Conservation (phyloP, 2,113 vertebrate species). For the Solea senegalensis region DNA sequence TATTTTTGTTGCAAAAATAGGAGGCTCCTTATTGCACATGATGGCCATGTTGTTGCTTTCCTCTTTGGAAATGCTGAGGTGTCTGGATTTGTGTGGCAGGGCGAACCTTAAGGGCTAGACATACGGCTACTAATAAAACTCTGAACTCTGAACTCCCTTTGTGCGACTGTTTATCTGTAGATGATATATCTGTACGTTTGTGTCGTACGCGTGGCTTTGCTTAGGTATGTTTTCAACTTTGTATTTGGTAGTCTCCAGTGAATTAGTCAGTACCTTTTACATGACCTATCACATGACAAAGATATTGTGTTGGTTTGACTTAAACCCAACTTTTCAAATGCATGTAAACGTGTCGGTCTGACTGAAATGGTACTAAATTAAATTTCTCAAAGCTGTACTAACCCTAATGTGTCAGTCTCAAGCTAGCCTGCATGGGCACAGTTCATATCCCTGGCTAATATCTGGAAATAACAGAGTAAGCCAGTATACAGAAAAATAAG, state of each 20-base stretch:
- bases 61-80: slow-evolving; percentile 31
- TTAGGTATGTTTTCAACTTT: slow-evolving; percentile 3
- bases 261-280: slow-evolving; percentile 3
- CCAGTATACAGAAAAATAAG: too few species aligned
- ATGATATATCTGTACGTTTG: slow-evolving; percentile 5
- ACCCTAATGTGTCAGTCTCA: too few species aligned
- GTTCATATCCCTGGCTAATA: too few species aligned
- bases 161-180: slow-evolving; percentile 19
- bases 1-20: slow-evolving; percentile 19
- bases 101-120: slow-evolving; percentile 5
- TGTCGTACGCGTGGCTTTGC: neutral
- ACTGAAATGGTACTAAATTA: too few species aligned
- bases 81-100: slow-evolving; percentile 15
- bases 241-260: slow-evolving; percentile 5
- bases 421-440: too few species aligned
- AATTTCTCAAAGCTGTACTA: too few species aligned
- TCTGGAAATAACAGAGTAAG: too few species aligned
- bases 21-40: slow-evolving; percentile 39
- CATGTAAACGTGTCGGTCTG: too few species aligned
- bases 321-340: too few species aligned
- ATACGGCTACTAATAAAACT: slow-evolving; percentile 10
- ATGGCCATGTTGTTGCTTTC: slow-evolving; percentile 30
- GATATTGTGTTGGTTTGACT: too few species aligned
- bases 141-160: slow-evolving; percentile 6
- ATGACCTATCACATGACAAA: too few species aligned